Evolutionary conservation across 1,140 invertebrate genomes (phyloP), one percentile per base, ranked within the genome.

Genomic region (Penaeus japonicus): DNA sequence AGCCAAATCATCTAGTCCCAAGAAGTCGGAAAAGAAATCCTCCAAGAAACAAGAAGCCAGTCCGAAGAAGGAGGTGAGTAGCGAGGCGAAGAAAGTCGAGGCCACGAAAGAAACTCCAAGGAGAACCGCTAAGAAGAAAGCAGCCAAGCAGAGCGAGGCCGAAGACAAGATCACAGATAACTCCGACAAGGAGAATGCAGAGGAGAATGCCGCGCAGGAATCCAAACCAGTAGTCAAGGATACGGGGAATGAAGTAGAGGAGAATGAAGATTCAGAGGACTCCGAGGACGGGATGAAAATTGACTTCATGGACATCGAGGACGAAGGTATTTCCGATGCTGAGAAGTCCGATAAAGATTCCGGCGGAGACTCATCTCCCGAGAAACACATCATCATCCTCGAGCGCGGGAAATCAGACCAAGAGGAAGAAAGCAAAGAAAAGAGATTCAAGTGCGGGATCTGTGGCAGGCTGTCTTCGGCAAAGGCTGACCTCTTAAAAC

Each of bases 401-500:
- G 70, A 85, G 32, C 35, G 35, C 30, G 7, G 7, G 0, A n/a
- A 78, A 24, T 35, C 32, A 47, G 84, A n/a, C 1, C 47, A 47
- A 15, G 35, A 57, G 30, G n/a, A 59, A 24, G 80, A 82, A 1
- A 59, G 47, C 12, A 90, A 90, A 3, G 35, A 62, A 32, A 90
- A 82, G 57, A 35, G 85, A 27, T 90, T 89, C 30, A 88, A 87
- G 59, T 90, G 90, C 54, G 65, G 73, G 10, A 90, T 90, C 22
- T 91, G 90, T 59, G 89, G 87, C 10, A 91, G 90, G 78, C 73
- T 81, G 30, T 89, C 89, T 18, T 82, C 83, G 30, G 85, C 89
- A 32, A 86, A 89, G 62, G 85, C 87, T 15, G 90, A 91, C 57
- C 79, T 91, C 18, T 75, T 90, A 10, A 91, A 91, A 70, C 90